phyloP scores from a whole-genome alignment of 2,888 invertebrate species.

The Petrolisthes manimaculis region DNA sequence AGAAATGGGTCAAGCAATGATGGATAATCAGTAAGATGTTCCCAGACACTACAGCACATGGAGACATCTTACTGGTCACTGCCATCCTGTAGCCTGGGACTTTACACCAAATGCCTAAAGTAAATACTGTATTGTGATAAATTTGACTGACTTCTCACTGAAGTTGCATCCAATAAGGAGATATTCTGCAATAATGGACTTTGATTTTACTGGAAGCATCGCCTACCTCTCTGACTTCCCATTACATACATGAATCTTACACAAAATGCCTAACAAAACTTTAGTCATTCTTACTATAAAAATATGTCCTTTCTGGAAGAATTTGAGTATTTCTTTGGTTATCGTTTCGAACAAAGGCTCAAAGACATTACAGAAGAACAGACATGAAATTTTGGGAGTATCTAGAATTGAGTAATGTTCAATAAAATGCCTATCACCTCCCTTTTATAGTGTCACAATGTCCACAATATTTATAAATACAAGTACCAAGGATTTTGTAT shows the following conservation, averaged over 20 bases:
- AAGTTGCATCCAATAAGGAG: no score
- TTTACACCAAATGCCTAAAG: no score
- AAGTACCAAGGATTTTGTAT: no score
- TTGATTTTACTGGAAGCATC: background rate
- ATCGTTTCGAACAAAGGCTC: background rate
- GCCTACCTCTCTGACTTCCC: background rate
- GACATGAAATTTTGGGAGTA: background rate
- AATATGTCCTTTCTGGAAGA: background rate
- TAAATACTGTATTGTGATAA: no score
- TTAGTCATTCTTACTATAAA: constrained; percentile 4
- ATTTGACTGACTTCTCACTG: no score
- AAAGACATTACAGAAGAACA: background rate
- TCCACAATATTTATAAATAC: no score
- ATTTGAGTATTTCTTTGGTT: constrained; percentile 18
- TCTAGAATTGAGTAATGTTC: background rate
- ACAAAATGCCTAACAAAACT: background rate
- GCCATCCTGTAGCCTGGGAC: no score
- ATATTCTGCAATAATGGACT: background rate
- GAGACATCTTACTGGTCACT: no score
- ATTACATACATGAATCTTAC: background rate
- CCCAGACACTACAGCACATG: no score
- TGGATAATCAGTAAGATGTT: no score
- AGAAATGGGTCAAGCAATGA: no score
- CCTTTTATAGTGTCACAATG: background rate
- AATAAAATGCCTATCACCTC: background rate